Evolutionary conservation across 2,888 invertebrate genomes (phyloP).

Genomic region (Mimachlamys varia): DNA sequence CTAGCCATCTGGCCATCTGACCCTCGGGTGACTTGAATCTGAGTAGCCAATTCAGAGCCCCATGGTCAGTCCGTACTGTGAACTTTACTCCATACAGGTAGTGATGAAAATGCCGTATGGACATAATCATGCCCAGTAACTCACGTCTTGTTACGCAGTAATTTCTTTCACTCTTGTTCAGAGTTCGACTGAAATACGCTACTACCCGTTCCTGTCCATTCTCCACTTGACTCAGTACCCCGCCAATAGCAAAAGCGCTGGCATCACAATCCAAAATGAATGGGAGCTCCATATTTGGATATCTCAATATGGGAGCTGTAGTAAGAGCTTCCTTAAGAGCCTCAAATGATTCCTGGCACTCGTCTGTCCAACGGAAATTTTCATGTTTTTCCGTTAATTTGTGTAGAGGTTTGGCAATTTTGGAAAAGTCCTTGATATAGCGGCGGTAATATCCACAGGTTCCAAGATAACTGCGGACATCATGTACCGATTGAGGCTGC

Average conservation of each 20-base stretch:
- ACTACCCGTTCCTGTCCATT: too few species aligned
- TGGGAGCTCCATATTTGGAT: neutral
- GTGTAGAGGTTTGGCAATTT: neutral
- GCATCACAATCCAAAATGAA: neutral
- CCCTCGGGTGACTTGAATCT: constrained; percentile 9
- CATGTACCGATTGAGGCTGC: neutral
- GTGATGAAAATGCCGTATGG: neutral
- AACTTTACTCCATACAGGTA: neutral
- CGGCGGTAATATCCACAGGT: too few species aligned
- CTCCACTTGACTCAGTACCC: neutral
- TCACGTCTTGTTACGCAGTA: constrained; percentile 38
- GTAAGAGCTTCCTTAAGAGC: too few species aligned
- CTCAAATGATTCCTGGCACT: too few species aligned
- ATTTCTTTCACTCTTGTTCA: neutral
- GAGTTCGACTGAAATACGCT: neutral
- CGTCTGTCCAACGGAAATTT: too few species aligned
- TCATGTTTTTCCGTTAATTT: constrained; percentile 36
- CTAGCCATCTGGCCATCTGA: constrained; percentile 25
- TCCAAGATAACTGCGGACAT: neutral
- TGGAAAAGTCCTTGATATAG: too few species aligned
- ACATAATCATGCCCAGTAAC: neutral
- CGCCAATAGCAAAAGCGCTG: neutral
- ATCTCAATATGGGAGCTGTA: neutral
- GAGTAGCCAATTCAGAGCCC: too few species aligned
- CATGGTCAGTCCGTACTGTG: neutral